phyloP scores from a whole-genome alignment of 2,888 invertebrate species.

The Cacoxenus indagator region DNA sequence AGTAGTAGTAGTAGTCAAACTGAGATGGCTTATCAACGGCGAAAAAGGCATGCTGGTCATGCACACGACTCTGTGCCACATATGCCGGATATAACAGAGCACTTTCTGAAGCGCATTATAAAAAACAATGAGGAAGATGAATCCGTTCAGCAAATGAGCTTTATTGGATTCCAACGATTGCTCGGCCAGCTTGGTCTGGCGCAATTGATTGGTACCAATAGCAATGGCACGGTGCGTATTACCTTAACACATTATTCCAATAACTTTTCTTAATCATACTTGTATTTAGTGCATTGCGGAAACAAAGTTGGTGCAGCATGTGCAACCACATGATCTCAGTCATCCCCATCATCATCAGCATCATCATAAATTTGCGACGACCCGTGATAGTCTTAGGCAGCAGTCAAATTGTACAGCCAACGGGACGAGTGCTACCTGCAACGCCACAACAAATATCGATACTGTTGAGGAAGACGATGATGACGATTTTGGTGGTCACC shows the following conservation, averaged over 20 bases:
- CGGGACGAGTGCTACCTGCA: background rate
- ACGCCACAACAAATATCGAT: background rate
- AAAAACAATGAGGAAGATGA: constrained; percentile 71
- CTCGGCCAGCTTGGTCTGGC: constrained; percentile 75
- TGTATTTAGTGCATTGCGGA: constrained; percentile 53
- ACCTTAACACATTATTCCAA: background rate
- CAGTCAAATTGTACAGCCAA: constrained; percentile 15
- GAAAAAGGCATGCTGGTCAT: constrained; percentile 64
- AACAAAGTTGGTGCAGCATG: constrained; percentile 54
- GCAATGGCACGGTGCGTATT: constrained; percentile 46
- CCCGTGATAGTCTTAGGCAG: constrained; percentile 25
- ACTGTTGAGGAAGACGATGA: constrained; percentile 5
- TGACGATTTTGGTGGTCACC: background rate
- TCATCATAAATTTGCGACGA: constrained; percentile 15
- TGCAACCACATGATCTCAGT: constrained; percentile 52
- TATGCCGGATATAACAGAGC: constrained; percentile 72
- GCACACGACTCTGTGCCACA: constrained; percentile 43
- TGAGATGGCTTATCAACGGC: constrained; percentile 37
- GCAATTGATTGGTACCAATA: constrained; percentile 68
- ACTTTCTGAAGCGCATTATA: constrained; percentile 79
- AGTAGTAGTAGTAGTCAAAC: constrained; percentile 8
- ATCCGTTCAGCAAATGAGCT: constrained; percentile 69
- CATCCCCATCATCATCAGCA: constrained; percentile 36
- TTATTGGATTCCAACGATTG: constrained; percentile 79
- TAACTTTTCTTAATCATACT: background rate